Evolutionary conservation across 2,113 vertebrate species (phyloP), one percentile per base, ranked within the genome.

Genomic region (Oreochromis tanganicae): DNA sequence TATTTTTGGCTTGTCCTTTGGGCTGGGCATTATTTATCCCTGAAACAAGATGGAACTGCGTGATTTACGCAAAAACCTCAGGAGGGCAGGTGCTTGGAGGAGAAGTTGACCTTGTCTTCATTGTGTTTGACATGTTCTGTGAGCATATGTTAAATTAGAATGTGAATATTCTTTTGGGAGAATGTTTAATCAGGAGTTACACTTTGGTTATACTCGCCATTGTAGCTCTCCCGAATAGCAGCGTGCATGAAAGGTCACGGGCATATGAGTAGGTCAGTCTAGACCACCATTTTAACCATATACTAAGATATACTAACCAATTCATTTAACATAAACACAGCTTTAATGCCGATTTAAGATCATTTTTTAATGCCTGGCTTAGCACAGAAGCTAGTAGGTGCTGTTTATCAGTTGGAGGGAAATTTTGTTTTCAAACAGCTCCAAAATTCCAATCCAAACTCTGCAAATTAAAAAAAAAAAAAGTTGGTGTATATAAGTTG

Each of bases 241-340:
- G 63, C 0, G 1, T 68, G 63, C n/a, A 68, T n/a, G 3, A 68
- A 66, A 66, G 9, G 6, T 66, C 19, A 36, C 17, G 1, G 9
- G 59, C 32, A 5, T 21, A 41, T 3, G 3, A 68, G 4, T 13
- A 13, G 11, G 63, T 68, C 2, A 11, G 34, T 68, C 19, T 5
- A 38, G 34, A 41, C 63, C 63, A 21, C 61, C 34, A 21, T 13
- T 66, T 21, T 13, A 68, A 68, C 34, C 34, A 68, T 38, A 38
- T 68, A 36, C 5, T 63, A 19, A 63, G 59, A 36, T 7, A 63
- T 63, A 1, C 32, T 63, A 63, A 66, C 61, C 0, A n/a, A 66
- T 66, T 12, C 61, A 66, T 4, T 66, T 38, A 13, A 0, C 0
- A 38, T 66, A 38, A 38, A 38, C 61, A 66, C 0, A n/a, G 17